Evolutionary conservation across 35 echinoderm and acorn worm genomes (phyloP).

Genomic region (Apostichopus japonicus): DNA sequence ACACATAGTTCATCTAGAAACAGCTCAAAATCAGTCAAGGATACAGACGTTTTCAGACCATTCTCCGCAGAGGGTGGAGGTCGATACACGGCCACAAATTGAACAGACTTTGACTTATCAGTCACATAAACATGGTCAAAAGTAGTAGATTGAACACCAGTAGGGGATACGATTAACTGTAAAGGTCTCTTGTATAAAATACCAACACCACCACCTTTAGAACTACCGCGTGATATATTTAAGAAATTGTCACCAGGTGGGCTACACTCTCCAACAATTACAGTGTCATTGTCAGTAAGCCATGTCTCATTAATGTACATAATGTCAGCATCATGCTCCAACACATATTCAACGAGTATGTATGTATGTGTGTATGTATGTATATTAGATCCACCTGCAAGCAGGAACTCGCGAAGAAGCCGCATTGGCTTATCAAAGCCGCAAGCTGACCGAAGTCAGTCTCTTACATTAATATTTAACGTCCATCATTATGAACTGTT

Average conservation of each 20-base stretch:
- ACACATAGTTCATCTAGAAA: conserved; percentile 32
- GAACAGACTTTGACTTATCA: conserved; percentile 9
- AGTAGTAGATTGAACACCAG: background rate
- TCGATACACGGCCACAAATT: conserved; percentile 63
- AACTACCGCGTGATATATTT: background rate
- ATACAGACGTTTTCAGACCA: conserved; percentile 20
- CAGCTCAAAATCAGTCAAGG: conserved; percentile 57
- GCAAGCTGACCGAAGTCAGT: too few relatives aligned
- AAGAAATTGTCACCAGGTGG: conserved; percentile 40
- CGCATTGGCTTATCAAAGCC: too few relatives aligned
- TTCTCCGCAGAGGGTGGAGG: conserved; percentile 52
- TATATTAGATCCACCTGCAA: too few relatives aligned
- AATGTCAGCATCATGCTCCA: conserved; percentile 49
- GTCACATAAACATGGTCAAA: conserved; percentile 23
- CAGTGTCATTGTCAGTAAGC: conserved; percentile 54
- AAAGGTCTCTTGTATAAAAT: too few relatives aligned
- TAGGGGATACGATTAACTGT: too few relatives aligned
- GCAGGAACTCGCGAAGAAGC: too few relatives aligned
- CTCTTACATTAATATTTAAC: too few relatives aligned
- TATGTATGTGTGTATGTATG: too few relatives aligned
- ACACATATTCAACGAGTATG: conserved; percentile 40
- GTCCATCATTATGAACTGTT: too few relatives aligned
- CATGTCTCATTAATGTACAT: conserved; percentile 54
- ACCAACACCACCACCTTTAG: too few relatives aligned
- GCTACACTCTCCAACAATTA: conserved; percentile 37